Base-by-base conservation (phyloP, 2,113 vertebrate genomes). In the Hippotragus niger region DNA sequence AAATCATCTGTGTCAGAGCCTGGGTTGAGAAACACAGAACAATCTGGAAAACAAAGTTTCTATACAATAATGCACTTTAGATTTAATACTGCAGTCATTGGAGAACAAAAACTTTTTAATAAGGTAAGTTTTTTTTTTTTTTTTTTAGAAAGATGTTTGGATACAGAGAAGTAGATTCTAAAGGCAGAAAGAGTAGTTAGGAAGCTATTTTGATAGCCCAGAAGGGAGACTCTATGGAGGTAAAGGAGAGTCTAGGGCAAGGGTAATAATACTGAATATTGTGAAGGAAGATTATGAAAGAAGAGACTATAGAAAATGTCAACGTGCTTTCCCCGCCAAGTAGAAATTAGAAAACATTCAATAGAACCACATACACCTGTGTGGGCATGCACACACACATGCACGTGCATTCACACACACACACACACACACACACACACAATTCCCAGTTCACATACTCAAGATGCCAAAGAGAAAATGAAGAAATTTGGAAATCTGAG, bases 371-470 rank as follows among this genome's bases (percentile, higher is more conserved):
- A n/a, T 8, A 45, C 45, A 76, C 23, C 33, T 14, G 7, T 25
- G 8, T 19, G 13, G 13, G 11, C 50, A 4, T 3, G 15, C 0
- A 6, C 10, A 23, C 14, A 43, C 2, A 13, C 7, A 45, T 0
- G 7, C 31, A 10, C 0, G 2, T 12, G 7, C 47, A 1, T 0
- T 3, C 2, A 19, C 10, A 16, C 16, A 47, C 0, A 6, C 36
- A 43, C 13, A 62, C 14, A 67, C 4, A 19, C 0, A 6, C 36
- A 43, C 13, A 62, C 14, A 67, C 64, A 19, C 33, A 67, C n/a
- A 23, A 6, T 50, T n/a, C 21, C 19, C 81, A 21, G 33, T 7
- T 45, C 29, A 31, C 3, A 16, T 9, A 45, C 27, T 47, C 6
- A 55, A 71, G 4, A 47, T 86, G 33, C 0, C n/a, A 76, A 62